Percentiles rank a stretch among this genome's conserved stretches.
phyloP scores from a whole-genome alignment of 2,797 vertebrate species.

The Adrianichthys oophorus region DNA sequence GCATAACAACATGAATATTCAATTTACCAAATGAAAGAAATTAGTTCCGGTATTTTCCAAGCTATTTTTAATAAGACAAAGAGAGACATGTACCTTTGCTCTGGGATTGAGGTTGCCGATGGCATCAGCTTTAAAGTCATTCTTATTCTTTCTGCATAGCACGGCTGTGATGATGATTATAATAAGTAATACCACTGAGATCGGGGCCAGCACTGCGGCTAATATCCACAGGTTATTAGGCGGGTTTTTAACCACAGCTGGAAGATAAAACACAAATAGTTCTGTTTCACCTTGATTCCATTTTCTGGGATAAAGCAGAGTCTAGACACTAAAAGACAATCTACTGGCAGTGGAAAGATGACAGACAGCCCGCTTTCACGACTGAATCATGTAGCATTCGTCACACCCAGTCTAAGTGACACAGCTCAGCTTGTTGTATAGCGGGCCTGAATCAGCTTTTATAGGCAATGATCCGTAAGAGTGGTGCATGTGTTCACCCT shows the following conservation, averaged over 20 bases:
- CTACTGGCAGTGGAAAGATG: slow-evolving; percentile 16
- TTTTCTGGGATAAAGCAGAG: slow-evolving; percentile 7
- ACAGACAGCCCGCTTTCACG: slow-evolving; percentile 5
- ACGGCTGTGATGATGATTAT: slow-evolving; percentile 97
- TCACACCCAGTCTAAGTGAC: slow-evolving; percentile 28
- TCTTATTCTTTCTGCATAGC: slow-evolving; percentile 98
- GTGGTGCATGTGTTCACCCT: slow-evolving; percentile 24
- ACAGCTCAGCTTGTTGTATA: slow-evolving; percentile 29
- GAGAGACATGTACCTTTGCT: slow-evolving; percentile 82
- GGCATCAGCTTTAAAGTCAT: slow-evolving; percentile 93
- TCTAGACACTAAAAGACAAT: slow-evolving; percentile 6
- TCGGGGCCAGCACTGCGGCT: slow-evolving; percentile 92
- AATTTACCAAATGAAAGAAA: slow-evolving; percentile 4
- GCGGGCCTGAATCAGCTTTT: slow-evolving; percentile 45
- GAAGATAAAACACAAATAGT: slow-evolving; percentile 18
- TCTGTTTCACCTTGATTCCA: slow-evolving; percentile 13
- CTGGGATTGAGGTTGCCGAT: slow-evolving; percentile 93
- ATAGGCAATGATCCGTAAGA: slow-evolving; percentile 36
- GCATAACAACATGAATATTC: background rate
- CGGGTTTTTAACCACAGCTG: slow-evolving; percentile 96
- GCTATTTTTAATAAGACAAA: background rate
- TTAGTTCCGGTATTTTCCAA: background rate
- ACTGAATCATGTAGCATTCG: slow-evolving; percentile 31
- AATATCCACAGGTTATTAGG: slow-evolving; percentile 99
- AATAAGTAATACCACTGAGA: slow-evolving; percentile 92